These are phyloP conservation scores for Grammomys surdaster DNA, from an alignment of 2,113 vertebrate genomes.

Conservation along the genomic window DNA sequence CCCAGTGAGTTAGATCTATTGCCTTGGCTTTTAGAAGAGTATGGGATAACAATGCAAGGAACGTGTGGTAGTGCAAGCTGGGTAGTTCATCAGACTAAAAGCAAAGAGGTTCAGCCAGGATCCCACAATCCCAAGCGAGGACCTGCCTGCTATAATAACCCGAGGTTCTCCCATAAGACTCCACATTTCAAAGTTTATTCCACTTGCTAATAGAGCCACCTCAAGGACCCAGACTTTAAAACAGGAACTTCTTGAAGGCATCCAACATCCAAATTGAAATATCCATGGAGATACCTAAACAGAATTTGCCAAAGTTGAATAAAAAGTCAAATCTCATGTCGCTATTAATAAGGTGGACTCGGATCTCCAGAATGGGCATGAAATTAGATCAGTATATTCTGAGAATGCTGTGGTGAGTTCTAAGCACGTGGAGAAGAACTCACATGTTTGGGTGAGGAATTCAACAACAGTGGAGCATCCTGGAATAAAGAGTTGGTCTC, in stretches of 20 bases:
- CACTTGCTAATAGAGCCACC: neutral
- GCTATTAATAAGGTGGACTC: neutral
- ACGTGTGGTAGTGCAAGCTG: neutral
- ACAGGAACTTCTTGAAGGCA: neutral
- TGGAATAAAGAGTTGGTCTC: neutral
- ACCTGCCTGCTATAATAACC: too few species aligned
- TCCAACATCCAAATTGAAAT: neutral
- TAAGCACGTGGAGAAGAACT: neutral
- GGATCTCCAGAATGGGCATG: neutral
- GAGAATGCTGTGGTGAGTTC: neutral
- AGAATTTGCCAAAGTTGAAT: neutral
- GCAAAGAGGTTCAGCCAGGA: neutral
- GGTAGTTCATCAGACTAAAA: neutral
- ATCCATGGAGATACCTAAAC: neutral
- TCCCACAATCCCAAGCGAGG: neutral
- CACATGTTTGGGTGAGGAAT: neutral
- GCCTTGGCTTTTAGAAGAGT: neutral
- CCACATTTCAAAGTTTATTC: neutral
- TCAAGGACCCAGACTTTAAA: neutral
- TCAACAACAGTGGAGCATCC: neutral
- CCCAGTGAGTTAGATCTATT: neutral
- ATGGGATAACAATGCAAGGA: neutral
- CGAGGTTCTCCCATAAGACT: neutral
- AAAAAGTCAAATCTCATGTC: neutral
- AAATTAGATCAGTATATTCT: neutral